These are phyloP conservation scores for Hirudinaria manillensis DNA, from an alignment of 2,888 invertebrate genomes.

Conservation along the genomic window DNA sequence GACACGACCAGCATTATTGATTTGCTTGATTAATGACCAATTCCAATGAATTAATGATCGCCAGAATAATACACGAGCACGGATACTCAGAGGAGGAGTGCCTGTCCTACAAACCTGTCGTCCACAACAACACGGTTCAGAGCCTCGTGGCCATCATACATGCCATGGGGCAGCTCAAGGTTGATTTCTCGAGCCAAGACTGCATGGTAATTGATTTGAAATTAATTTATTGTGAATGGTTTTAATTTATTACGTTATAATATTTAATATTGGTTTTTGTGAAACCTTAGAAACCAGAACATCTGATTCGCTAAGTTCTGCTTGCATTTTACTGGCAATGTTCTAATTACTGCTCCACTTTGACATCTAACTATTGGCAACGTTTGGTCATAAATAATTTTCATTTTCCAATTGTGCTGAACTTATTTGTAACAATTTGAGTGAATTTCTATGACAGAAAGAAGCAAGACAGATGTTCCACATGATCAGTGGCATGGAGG, in stretches of 20 bases:
- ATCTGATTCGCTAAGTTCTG: background rate
- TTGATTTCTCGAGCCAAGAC: slow-evolving; percentile 73
- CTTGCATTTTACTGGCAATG: background rate
- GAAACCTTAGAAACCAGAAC: background rate
- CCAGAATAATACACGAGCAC: slow-evolving; percentile 77
- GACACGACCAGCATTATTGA: background rate
- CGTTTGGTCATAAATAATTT: too few relatives aligned
- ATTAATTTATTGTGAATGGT: background rate
- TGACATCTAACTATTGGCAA: too few relatives aligned
- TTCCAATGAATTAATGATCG: too few relatives aligned
- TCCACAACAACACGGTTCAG: slow-evolving; percentile 78
- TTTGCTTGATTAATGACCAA: background rate
- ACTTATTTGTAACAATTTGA: too few relatives aligned
- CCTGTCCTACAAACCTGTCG: slow-evolving; percentile 80
- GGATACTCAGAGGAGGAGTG: slow-evolving; percentile 85
- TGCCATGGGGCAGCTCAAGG: slow-evolving; percentile 80
- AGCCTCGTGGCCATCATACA: slow-evolving; percentile 83
- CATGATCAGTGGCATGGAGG: slow-evolving; percentile 61
- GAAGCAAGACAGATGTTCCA: slow-evolving; percentile 33
- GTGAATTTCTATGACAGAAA: slow-evolving; percentile 1
- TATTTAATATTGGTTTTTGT: background rate
- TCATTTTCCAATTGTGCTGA: too few relatives aligned
- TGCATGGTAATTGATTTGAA: slow-evolving; percentile 65
- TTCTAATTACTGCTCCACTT: too few relatives aligned
- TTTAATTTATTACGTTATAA: background rate